These are phyloP conservation scores for Corythoichthys intestinalis DNA, from an alignment of 2,113 vertebrate genomes.

Conservation along the genomic window DNA sequence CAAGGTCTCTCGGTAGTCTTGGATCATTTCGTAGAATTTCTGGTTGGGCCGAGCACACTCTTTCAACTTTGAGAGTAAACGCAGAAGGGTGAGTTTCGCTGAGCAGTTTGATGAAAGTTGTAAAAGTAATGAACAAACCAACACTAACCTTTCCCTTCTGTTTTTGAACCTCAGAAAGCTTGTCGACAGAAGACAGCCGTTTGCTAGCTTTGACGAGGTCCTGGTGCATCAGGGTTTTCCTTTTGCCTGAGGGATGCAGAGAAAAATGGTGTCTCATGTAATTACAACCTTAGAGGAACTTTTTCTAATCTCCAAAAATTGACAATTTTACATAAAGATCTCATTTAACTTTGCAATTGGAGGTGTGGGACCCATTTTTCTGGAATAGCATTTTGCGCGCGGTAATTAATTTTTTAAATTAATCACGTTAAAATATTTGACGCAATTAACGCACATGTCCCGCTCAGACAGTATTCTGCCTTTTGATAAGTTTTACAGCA, in stretches of 20 bases:
- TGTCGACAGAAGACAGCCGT: conserved; percentile 77
- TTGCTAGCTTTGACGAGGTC: conserved; percentile 81
- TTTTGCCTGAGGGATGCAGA: conserved; percentile 65
- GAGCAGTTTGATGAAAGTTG: neutral
- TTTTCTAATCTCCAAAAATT: too few relatives aligned
- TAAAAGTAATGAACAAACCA: neutral
- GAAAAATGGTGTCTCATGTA: neutral
- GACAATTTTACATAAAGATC: too few relatives aligned
- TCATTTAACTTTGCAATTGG: too few relatives aligned
- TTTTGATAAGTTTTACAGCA: too few relatives aligned
- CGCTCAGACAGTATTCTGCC: too few relatives aligned
- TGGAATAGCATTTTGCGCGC: too few relatives aligned
- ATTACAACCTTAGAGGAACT: neutral
- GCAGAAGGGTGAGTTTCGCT: neutral
- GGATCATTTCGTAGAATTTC: conserved; percentile 93
- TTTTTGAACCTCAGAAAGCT: conserved; percentile 72
- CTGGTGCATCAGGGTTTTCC: conserved; percentile 76
- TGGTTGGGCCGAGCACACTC: conserved; percentile 83
- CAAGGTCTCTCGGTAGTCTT: conserved; percentile 83
- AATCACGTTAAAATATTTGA: too few relatives aligned
- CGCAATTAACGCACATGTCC: too few relatives aligned
- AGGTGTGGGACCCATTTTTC: too few relatives aligned
- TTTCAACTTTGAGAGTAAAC: conserved; percentile 69
- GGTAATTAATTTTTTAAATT: too few relatives aligned
- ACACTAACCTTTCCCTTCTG: conserved; percentile 82